Base-by-base conservation (phyloP, 2,797 vertebrate genomes). In the Xenopus petersii region DNA sequence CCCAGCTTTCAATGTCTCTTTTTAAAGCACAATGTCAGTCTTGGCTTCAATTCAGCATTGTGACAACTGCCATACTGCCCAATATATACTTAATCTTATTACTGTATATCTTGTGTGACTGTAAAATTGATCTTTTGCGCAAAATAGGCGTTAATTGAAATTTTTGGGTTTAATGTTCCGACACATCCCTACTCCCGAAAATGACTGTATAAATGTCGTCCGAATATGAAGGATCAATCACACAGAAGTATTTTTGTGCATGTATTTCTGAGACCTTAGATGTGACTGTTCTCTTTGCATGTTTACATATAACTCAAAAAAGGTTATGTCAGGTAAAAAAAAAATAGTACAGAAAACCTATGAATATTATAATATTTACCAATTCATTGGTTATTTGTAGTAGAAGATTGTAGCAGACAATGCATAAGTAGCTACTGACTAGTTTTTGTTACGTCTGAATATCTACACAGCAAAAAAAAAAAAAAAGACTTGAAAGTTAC, bases 1-100 rank as follows among this genome's bases (percentile, higher is more conserved):
- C 83, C 13, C 30, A 69, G 73, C 79, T 84, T 82, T 71, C 51
- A 69, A 59, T 54, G 17, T 58, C 24, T 48, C 9, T 62, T 66
- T 71, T 58, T 47, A 36, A 47, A 72, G 30, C 62, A 75, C 16
- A 56, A 75, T 36, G 15, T 15, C 15, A 8, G 3, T 13, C 64
- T 72, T 12, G 10, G n/a, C 60, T 59, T 64, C 64, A 56, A 21
- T 21, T 60, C 17, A 60, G 16, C 64, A 55, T 56, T 17, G 33
- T 30, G 26, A 30, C 26, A 30, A 30, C 26, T 30, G 1, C 16
- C 21, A 4, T 66, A n/a, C 26, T 46, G 42, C 30, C 17, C 30
- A 47, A 54, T 36, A 21, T 69, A 26, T 62, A 42, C 36, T 1
- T 42, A 58, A 55, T 42, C 15, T 26, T 10, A 51, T 33, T 48